These are phyloP conservation scores for Hyla sarda DNA, from an alignment of 2,113 vertebrate species.

Conservation along the genomic window DNA sequence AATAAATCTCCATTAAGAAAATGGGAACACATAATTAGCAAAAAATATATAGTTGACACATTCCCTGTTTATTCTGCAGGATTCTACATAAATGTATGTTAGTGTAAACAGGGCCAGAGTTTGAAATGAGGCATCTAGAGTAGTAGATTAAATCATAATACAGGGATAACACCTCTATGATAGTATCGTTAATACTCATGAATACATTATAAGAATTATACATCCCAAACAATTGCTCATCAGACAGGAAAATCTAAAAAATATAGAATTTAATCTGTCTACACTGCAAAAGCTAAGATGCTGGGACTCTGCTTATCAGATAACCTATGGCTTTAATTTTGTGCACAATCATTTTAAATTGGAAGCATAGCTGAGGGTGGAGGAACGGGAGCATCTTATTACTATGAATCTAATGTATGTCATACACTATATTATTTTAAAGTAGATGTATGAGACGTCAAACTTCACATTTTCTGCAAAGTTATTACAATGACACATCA, in stretches of 20 bases:
- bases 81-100: no score
- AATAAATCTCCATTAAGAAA: no score
- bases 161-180: not conserved
- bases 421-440: conserved; percentile 42
- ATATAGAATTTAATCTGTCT: not conserved
- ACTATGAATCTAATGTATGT: conserved; percentile 56
- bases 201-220: not conserved
- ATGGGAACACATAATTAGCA: no score
- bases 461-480: conserved; percentile 54
- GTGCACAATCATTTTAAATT: conserved; percentile 24
- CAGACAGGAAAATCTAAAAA: not conserved
- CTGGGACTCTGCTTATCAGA: not conserved
- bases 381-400: conserved; percentile 28
- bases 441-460: conserved; percentile 49
- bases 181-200: not conserved
- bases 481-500: conserved; percentile 56
- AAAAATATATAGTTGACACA: no score
- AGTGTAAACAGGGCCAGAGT: no score
- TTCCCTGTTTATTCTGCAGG: no score
- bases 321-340: conserved; percentile 40
- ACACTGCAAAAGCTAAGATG: not conserved
- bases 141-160: no score
- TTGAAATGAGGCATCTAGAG: no score
- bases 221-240: not conserved
- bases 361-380: conserved; percentile 9